Conservation (phyloP, 2,113 vertebrate species). For the Marcusenius ussheri region DNA sequence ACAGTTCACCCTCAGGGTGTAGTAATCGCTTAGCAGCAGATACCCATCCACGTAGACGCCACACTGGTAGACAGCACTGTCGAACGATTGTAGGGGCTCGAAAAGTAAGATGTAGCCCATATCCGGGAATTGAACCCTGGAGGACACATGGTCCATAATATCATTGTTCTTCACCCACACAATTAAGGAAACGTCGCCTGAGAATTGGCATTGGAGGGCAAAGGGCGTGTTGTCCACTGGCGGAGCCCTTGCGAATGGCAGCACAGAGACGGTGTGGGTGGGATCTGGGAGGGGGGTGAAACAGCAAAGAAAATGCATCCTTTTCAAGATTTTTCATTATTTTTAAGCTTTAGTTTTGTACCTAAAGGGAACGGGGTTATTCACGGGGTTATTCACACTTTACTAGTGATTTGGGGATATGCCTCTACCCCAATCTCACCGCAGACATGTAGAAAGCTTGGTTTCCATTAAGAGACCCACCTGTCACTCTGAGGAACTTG, state of each 20-base stretch:
- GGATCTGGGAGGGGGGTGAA: not conserved
- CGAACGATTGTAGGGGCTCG: not conserved
- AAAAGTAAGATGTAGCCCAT: not conserved
- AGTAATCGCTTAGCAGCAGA: not conserved
- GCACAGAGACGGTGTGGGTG: not conserved
- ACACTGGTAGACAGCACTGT: not conserved
- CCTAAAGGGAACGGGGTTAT: not conserved
- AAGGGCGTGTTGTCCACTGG: not conserved
- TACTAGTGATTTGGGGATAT: not conserved
- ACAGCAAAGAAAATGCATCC: not conserved
- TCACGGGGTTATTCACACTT: not conserved
- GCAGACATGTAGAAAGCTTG: not conserved
- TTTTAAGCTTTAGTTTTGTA: not conserved
- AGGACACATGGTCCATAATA: accelerated
- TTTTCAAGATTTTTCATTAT: not conserved
- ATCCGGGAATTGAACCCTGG: not conserved
- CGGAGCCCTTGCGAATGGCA: not conserved
- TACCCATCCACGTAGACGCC: not conserved
- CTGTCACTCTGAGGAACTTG: not conserved
- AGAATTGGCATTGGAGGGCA: not conserved
- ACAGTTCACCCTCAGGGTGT: slow-evolving; percentile 13
- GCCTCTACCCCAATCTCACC: not conserved
- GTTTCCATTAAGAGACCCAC: not conserved
- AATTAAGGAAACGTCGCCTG: not conserved
- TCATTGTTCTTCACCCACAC: not conserved